Evolutionary conservation across 2,888 invertebrate genomes (phyloP).

Genomic region (Paralinhomoeus sp.): DNA sequence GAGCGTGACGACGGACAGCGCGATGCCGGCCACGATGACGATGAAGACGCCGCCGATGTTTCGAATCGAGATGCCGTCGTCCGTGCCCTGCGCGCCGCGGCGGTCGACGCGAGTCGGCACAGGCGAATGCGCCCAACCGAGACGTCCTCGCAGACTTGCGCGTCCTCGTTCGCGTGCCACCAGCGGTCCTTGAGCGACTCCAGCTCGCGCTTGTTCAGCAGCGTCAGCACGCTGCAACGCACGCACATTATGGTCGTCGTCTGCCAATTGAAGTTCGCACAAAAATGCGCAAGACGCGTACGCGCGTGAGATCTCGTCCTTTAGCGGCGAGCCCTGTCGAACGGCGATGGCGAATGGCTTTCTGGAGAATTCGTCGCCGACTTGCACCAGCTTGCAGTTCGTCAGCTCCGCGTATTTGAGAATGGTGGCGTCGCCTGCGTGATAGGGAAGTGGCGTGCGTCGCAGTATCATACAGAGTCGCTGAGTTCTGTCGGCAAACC

Average conservation of each 20-base stretch:
- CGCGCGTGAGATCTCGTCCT: constrained; percentile 84
- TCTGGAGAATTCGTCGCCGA: constrained; percentile 85
- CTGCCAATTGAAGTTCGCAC: neutral
- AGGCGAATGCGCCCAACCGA: too few species aligned
- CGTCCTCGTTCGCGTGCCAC: constrained; percentile 71
- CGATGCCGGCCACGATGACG: constrained; percentile 55
- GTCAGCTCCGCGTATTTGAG: constrained; percentile 55
- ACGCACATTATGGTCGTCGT: too few species aligned
- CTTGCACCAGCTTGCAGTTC: constrained; percentile 65
- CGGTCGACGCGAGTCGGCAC: too few species aligned
- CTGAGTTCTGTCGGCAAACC: constrained; percentile 37
- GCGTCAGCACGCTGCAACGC: constrained; percentile 51
- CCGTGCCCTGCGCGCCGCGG: constrained; percentile 52
- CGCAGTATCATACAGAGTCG: too few species aligned
- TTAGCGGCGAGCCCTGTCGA: constrained; percentile 75
- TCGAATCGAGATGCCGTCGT: constrained; percentile 85
- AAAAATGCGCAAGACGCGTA: constrained; percentile 34
- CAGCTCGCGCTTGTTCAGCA: constrained; percentile 70
- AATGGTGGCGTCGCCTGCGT: constrained; percentile 62
- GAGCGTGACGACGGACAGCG: constrained; percentile 38
- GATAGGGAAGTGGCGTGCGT: too few species aligned
- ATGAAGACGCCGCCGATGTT: constrained; percentile 96
- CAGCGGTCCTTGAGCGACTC: constrained; percentile 83
- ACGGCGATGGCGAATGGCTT: constrained; percentile 94
- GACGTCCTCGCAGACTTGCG: constrained; percentile 45